Evolutionary conservation across 1,140 invertebrate genomes (phyloP).

Genomic region (Homarus americanus): DNA sequence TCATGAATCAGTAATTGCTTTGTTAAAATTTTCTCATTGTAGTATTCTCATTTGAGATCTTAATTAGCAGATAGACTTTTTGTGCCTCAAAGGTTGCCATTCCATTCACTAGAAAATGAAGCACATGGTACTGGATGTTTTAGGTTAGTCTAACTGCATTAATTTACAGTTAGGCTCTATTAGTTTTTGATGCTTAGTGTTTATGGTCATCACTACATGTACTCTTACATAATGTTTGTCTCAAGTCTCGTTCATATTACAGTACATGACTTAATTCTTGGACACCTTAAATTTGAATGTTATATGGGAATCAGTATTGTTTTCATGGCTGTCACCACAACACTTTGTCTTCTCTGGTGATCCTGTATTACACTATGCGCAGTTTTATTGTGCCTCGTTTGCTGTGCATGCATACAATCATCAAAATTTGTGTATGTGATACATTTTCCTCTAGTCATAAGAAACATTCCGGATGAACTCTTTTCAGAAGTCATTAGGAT

Average conservation of each 20-base stretch:
- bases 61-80: background rate
- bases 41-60: background rate
- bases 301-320: background rate
- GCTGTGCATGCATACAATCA: constrained; percentile 61
- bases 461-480: constrained; percentile 56
- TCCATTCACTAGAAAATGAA: background rate
- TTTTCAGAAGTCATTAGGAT: constrained; percentile 52
- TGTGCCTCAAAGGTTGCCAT: background rate
- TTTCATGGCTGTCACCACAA: constrained; percentile 12
- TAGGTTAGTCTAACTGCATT: background rate
- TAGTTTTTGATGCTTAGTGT: constrained; percentile 12
- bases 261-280: constrained; percentile 1
- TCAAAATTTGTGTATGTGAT: constrained; percentile 48
- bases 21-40: too few species aligned
- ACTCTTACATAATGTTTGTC: background rate
- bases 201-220: constrained; percentile 15
- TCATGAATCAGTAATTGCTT: background rate
- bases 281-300: constrained; percentile 7
- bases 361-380: constrained; percentile 25
- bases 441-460: constrained; percentile 66
- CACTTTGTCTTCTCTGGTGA: constrained; percentile 15
- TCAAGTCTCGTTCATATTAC: background rate
- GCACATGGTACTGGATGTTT: background rate
- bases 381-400: constrained; percentile 42
- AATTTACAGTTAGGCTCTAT: background rate